A percentile compares a stretch with the other conserved stretches of the same genome.
Conservation (phyloP, 2,797 vertebrate species). For the Sus cebifrons region DNA sequence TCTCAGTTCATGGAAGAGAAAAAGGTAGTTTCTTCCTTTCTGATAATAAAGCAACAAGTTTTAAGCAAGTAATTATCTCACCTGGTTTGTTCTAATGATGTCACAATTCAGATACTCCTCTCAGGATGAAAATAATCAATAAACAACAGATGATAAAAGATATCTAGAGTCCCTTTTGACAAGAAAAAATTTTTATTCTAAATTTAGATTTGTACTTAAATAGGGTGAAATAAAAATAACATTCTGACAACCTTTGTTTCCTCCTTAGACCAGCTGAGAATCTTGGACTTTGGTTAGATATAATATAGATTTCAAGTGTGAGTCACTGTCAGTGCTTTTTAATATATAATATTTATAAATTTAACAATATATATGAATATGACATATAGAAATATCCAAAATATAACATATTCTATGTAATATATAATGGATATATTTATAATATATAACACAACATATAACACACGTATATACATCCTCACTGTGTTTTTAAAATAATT, state of each 20-base stretch:
- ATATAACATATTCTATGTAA: background rate
- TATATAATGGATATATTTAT: background rate
- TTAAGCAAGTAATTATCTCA: constrained; percentile 45
- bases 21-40: constrained; percentile 6
- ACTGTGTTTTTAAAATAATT: background rate
- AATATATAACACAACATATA: background rate
- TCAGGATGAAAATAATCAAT: constrained; percentile 62
- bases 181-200: constrained; percentile 46
- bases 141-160: constrained; percentile 43
- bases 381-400: background rate
- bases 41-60: constrained; percentile 57
- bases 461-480: background rate
- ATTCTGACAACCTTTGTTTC: constrained; percentile 24
- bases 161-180: constrained; percentile 31
- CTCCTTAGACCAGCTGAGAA: constrained; percentile 1
- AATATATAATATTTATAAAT: background rate
- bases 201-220: constrained; percentile 62
- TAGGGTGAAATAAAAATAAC: constrained; percentile 36
- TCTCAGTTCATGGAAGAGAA: constrained; percentile 45
- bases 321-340: background rate
- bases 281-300: constrained; percentile 25
- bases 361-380: too few relatives aligned
- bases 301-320: constrained; percentile 21
- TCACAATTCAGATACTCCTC: constrained; percentile 9
- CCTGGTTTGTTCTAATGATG: constrained; percentile 50